Evolutionary conservation across 2,888 invertebrate species (phyloP).

Genomic region (Cephus pulcher): DNA sequence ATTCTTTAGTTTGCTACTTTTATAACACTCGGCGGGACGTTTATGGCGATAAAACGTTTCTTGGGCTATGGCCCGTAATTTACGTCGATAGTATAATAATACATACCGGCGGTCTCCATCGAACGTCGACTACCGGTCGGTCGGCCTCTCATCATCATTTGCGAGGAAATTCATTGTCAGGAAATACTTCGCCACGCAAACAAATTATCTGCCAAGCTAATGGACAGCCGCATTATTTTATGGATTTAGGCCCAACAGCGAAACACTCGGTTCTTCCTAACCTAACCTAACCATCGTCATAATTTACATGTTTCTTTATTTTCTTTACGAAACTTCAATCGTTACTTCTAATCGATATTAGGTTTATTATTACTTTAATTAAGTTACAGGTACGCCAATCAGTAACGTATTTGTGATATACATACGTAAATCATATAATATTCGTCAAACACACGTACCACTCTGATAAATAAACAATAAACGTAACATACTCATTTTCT

Average conservation of each 20-base stretch:
- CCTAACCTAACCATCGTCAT: not conserved
- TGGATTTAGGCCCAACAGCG: not conserved
- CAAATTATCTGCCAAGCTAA: not conserved
- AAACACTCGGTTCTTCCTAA: not conserved
- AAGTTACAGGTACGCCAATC: not conserved
- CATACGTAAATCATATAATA: not conserved
- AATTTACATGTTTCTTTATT: not conserved
- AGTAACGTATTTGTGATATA: not conserved
- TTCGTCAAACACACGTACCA: not conserved
- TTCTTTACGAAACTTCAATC: not conserved
- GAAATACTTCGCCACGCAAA: not conserved
- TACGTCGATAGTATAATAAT: not conserved
- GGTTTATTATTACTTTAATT: not conserved
- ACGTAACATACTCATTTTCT: not conserved
- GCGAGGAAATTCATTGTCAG: not conserved
- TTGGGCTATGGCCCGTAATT: not conserved
- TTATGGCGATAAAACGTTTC: not conserved
- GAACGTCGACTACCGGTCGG: not conserved
- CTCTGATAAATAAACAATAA: not conserved
- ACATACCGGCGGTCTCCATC: not conserved
- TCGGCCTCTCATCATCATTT: not conserved
- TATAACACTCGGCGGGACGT: not conserved
- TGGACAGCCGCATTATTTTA: not conserved
- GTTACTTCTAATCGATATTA: not conserved
- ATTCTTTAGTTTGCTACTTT: not conserved